Evolutionary conservation across 2,797 vertebrate genomes (phyloP), one percentile per base, ranked within the genome.

Genomic region (Limosa lapponica): DNA sequence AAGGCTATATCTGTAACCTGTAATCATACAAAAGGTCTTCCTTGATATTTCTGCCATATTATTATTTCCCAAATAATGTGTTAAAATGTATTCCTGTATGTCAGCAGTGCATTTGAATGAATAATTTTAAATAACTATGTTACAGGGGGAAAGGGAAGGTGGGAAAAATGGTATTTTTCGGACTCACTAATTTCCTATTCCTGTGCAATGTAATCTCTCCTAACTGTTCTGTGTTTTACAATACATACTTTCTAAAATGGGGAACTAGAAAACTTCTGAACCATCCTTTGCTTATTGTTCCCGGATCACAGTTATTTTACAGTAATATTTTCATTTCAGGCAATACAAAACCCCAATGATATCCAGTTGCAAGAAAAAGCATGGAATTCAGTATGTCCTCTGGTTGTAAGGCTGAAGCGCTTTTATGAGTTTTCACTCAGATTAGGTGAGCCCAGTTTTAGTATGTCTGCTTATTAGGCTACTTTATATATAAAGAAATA

Each of bases 341-440:
- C 99, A 12, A 99, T 99, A 98, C 99, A 99, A 97, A 99, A 99
- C 94, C 99, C 99, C 70, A 99, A 96, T 27, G 99, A 99, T 97
- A 98, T 98, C 95, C 98, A 98, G 48, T 98, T 99, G 92, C 99
- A 99, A 96, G 99, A 99, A 94, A 98, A 98, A 94, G 99, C 99
- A 2, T 99, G 99, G 99, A 99, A 99, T 97, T 98, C 99, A 0
- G 99, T 99, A 43, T 99, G 99, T 90, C 99, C 99, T 8, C 98
- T 99, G 72, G 99, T 99, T 80, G 99, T 99, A 96, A 99, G 99
- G 51, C 98, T 99, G 93, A 99, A 99, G 97, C 98, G 98, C 80
- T 99, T 99, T 96, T 99, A 99, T 92, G 98, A 99, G 81, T 99
- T 99, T 98, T 99, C 99, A 39, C 97, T 99, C 65, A 98, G 99